phyloP scores from a whole-genome alignment of 2,113 vertebrate species.

The Oceanodroma tethys region DNA sequence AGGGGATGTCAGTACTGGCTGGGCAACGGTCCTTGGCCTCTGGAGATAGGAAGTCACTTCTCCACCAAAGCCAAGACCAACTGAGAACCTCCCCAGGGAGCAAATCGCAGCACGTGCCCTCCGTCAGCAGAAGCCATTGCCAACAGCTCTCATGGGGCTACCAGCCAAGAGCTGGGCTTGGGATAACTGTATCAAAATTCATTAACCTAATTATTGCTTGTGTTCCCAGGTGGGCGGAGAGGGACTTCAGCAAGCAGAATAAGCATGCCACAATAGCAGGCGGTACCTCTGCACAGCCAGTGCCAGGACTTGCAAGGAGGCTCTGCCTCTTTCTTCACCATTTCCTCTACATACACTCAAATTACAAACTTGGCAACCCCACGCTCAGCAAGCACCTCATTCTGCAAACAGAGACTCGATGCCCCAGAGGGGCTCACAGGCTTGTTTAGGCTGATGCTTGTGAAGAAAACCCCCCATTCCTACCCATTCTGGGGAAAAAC shows the following conservation, averaged over 20 bases:
- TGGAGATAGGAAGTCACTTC: neutral
- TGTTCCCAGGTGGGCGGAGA: neutral
- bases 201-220: neutral
- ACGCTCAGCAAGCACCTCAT: neutral
- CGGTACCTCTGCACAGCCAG: accelerated
- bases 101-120: neutral
- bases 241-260: neutral
- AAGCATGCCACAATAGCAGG: neutral
- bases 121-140: neutral
- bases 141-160: neutral
- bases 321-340: neutral
- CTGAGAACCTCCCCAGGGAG: accelerated
- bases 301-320: neutral
- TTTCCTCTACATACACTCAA: neutral
- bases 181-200: neutral
- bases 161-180: neutral
- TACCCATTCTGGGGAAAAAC: neutral
- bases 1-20: neutral
- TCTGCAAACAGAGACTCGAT: neutral
- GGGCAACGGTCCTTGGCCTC: neutral
- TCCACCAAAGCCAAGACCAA: neutral
- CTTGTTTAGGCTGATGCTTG: neutral
- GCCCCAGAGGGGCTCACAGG: neutral
- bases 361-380: neutral
- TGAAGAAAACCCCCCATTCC: neutral